Conservation (phyloP, 2,113 vertebrate species). For the Lepus europaeus region DNA sequence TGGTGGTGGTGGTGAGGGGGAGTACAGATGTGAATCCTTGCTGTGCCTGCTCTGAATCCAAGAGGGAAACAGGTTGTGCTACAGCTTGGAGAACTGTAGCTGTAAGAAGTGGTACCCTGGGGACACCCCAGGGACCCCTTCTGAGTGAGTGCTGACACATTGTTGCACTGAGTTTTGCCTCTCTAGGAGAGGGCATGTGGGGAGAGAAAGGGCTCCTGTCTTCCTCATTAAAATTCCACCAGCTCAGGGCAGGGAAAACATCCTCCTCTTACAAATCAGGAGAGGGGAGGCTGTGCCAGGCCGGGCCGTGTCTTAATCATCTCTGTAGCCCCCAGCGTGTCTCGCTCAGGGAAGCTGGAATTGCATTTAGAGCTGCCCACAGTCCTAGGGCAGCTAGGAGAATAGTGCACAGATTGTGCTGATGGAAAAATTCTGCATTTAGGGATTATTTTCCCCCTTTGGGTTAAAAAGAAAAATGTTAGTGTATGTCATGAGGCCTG, state of each 20-base stretch:
- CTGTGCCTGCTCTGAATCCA: fast-evolving
- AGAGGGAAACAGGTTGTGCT: background rate
- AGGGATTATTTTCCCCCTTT: constrained; percentile 43
- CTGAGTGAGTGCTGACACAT: background rate
- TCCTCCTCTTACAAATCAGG: constrained; percentile 56
- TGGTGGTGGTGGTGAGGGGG: too few species aligned
- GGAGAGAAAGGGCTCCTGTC: background rate
- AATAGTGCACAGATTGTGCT: constrained; percentile 46
- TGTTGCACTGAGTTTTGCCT: background rate
- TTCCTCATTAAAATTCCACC: constrained; percentile 29
- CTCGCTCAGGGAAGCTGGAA: background rate
- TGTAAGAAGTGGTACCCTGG: too few species aligned
- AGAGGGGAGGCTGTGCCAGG: background rate
- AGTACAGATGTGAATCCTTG: background rate
- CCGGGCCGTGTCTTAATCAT: constrained; percentile 39
- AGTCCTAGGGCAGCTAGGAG: constrained; percentile 4
- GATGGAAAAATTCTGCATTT: constrained; percentile 44
- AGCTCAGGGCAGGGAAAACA: background rate
- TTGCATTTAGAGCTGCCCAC: constrained; percentile 37
- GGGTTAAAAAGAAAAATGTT: constrained; percentile 46
- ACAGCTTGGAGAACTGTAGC: background rate
- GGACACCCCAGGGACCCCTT: background rate
- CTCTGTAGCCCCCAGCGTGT: background rate
- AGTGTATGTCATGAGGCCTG: constrained; percentile 24
- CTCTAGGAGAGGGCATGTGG: background rate